Evolutionary conservation across 2,113 vertebrate species (phyloP), one percentile per base, ranked within the genome.

Genomic region (Scomber scombrus): DNA sequence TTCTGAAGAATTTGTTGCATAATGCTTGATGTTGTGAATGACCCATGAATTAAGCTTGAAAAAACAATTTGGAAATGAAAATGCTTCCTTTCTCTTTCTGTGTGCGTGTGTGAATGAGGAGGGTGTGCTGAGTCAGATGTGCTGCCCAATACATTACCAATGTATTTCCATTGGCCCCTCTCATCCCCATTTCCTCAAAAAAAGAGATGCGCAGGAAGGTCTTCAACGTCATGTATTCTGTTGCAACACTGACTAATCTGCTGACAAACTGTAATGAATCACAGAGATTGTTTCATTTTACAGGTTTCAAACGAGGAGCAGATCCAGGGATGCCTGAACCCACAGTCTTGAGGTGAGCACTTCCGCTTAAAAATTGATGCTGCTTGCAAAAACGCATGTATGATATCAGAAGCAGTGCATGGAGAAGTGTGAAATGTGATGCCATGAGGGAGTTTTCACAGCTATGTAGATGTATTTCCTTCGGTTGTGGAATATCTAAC

Each of bases 281-380:
- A 49, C n/a, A 3, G 29, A 29, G 34, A 34, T 85, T 13, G 0
- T 71, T 65, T 46, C 88, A 56, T 7, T 54, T 78, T 85, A 11
- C 90, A 99, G 98, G 98, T 80, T 99, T 99, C 92, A 99, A 97
- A 74, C 96, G 98, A 66, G 98, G 98, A 85, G 97, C 97, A 51
- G 98, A 99, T 94, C 98, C 98, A 73, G 98, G 98, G 71, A 99
- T 99, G 98, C 98, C 98, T 16, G 97, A 97, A 52, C 98, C 98
- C 26, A 97, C 93, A 2, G 82, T 99, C 67, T 87, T 98, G 84
- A 99, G 98, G 98, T 99, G 34, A 65, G 31, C 2, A 57, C 12
- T 1, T 14, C 1, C 26, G 2, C 16, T 62, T 7, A 40, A 3
- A 23, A 1, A 34, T 57, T 3, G 4, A 16, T 13, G 51, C 19